These are phyloP conservation scores for Cyphomyrus discorhynchus DNA, from an alignment of 2,113 vertebrate species.

Conservation along the genomic window DNA sequence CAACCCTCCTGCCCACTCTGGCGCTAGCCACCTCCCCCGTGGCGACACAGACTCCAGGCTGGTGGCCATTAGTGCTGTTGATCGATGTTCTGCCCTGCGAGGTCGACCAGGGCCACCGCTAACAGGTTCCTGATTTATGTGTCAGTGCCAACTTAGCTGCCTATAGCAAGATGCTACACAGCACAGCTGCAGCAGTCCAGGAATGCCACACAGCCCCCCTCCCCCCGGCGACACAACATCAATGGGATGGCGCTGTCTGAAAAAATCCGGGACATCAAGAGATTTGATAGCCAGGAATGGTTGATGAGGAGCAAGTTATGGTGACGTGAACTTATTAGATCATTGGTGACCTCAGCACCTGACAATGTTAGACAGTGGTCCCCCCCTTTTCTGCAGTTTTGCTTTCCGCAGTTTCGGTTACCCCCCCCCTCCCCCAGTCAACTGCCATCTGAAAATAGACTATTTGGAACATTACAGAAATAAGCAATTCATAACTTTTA, in stretches of 20 bases:
- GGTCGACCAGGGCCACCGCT: no score
- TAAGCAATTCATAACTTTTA: no score
- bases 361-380: background rate
- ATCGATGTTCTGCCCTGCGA: conserved; percentile 24
- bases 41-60: conserved; percentile 6
- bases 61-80: conserved; percentile 28
- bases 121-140: background rate
- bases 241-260: background rate
- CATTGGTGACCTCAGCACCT: background rate
- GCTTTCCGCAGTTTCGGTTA: background rate
- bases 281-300: background rate
- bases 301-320: background rate
- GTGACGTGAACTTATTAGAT: background rate
- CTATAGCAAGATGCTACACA: background rate
- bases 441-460: background rate
- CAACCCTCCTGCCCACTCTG: background rate
- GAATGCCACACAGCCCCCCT: background rate
- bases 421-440: background rate
- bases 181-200: background rate
- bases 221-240: background rate
- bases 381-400: background rate
- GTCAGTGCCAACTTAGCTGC: background rate
- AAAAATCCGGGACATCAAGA: background rate
- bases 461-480: background rate
- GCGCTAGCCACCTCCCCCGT: background rate